A percentile compares a stretch with the other conserved stretches of the same genome.
These are phyloP conservation scores for Martes martes DNA, from an alignment of 2,113 vertebrate genomes.

Conservation along the genomic window DNA sequence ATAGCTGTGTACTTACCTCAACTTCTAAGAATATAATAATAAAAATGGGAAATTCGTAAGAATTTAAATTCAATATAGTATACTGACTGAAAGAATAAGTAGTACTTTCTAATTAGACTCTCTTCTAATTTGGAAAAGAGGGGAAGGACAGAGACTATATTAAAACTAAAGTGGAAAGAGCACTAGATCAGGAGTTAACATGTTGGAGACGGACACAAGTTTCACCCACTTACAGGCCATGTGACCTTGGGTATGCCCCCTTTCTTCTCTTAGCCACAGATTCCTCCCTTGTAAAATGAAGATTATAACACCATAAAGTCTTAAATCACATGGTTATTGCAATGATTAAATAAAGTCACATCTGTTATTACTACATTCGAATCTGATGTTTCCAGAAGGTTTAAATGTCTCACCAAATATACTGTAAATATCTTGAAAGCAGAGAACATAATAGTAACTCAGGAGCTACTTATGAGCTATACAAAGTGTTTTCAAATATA, in stretches of 20 bases:
- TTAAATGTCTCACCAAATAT: background rate
- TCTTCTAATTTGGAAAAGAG: background rate
- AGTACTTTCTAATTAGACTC: background rate
- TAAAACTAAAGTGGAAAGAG: background rate
- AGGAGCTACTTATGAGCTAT: background rate
- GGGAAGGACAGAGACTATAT: background rate
- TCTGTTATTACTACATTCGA: background rate
- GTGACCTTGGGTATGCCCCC: background rate
- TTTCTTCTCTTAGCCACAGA: background rate
- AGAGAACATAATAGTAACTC: background rate
- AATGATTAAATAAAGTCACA: background rate
- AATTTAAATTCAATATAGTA: background rate
- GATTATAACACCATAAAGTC: background rate
- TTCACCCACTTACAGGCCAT: background rate
- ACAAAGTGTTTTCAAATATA: conserved; percentile 1
- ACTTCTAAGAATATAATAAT: background rate
- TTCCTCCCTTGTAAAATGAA: background rate
- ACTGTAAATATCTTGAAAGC: background rate
- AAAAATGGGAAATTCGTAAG: background rate
- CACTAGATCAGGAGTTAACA: background rate
- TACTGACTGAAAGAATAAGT: background rate
- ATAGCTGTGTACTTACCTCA: background rate
- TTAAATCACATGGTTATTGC: background rate
- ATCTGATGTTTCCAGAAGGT: background rate
- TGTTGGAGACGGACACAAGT: background rate